Conservation (phyloP, 2,888 invertebrate genomes). For the Synergus gifuensis region DNA sequence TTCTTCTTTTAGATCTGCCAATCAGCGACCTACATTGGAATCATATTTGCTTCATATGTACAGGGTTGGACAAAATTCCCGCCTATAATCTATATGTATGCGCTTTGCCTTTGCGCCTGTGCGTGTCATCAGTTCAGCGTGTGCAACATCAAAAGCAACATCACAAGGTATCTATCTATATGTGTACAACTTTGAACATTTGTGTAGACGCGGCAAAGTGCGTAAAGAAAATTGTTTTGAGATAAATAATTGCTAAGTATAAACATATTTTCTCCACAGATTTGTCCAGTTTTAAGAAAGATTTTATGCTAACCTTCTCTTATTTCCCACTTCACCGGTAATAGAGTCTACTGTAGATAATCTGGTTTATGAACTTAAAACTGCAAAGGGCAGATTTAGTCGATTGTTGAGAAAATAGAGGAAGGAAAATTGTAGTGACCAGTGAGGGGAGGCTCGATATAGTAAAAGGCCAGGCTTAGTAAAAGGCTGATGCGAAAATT, state of each 20-base stretch:
- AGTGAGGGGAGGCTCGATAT: background rate
- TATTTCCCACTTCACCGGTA: no score
- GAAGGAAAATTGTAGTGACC: background rate
- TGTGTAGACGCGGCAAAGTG: conserved; percentile 13
- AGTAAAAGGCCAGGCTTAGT: background rate
- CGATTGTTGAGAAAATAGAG: background rate
- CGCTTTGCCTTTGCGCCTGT: background rate
- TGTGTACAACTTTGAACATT: background rate
- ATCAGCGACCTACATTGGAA: no score
- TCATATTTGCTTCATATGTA: no score
- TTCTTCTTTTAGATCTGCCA: no score
- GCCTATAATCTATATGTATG: no score
- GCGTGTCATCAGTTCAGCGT: conserved; percentile 1
- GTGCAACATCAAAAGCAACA: background rate
- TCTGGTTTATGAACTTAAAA: conserved; percentile 3
- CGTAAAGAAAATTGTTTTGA: background rate
- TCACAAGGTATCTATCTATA: background rate
- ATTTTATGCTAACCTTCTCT: no score
- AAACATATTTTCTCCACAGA: no score
- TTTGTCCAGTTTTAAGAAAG: no score
- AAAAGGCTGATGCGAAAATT: conserved; percentile 71
- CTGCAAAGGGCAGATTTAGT: background rate
- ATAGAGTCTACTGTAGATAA: background rate
- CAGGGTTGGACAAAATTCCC: no score
- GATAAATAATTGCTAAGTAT: no score